Percentiles rank a stretch among this genome's conserved stretches.
Conservation (phyloP, 2,888 invertebrate species). For the Pollenia labialis region DNA sequence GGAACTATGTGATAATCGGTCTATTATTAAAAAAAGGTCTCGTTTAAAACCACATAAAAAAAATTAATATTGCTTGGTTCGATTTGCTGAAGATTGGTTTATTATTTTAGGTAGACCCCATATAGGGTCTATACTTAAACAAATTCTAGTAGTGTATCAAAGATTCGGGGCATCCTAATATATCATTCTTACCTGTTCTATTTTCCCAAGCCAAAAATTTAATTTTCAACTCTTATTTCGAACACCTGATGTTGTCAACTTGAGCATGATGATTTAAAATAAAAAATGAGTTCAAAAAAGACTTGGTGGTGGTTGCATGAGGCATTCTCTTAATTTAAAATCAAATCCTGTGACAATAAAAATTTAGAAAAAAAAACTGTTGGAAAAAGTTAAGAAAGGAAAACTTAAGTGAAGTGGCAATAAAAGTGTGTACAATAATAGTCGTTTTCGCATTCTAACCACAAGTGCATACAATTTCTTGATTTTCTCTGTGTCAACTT, state of each 20-base stretch:
- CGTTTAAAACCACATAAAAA: no score
- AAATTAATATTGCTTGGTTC: no score
- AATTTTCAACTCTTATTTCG: conserved; percentile 54
- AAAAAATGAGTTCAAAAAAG: neutral
- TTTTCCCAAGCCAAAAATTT: conserved; percentile 33
- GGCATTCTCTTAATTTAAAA: conserved; percentile 15
- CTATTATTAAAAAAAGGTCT: no score
- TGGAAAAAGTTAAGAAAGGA: neutral
- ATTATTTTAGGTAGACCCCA: no score
- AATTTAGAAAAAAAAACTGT: conserved; percentile 21
- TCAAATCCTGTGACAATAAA: conserved; percentile 14
- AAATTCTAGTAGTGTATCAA: no score
- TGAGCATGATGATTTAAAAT: conserved; percentile 16
- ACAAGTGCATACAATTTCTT: conserved; percentile 65
- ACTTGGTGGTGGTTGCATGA: conserved; percentile 9
- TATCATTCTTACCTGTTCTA: no score
- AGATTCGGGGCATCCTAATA: no score
- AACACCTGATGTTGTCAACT: conserved; percentile 64
- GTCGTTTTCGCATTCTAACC: conserved; percentile 30
- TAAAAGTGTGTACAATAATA: conserved; percentile 54
- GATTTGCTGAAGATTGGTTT: no score
- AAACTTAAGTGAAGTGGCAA: conserved; percentile 52
- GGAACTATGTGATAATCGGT: no score
- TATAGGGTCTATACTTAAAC: no score
- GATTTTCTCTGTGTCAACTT: conserved; percentile 43